phyloP scores from a whole-genome alignment of 2,888 invertebrate species.

The Drosophila tripunctata region DNA sequence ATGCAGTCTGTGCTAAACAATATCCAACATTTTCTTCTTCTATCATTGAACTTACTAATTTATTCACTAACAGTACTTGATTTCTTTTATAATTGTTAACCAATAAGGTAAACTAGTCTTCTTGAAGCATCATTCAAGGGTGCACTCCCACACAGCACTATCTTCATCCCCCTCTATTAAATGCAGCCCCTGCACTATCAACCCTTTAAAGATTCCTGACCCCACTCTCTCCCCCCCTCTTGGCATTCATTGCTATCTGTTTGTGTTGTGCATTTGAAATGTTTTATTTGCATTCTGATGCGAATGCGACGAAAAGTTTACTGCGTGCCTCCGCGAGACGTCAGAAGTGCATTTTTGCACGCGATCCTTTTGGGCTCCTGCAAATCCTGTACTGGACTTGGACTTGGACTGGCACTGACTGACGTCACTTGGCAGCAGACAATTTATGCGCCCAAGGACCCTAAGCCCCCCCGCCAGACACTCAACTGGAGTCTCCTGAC shows the following conservation, averaged over 20 bases:
- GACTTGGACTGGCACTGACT: conserved; percentile 47
- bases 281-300: conserved; percentile 79
- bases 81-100: not conserved
- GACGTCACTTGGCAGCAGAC: conserved; percentile 69
- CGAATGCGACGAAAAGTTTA: conserved; percentile 76
- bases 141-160: not conserved
- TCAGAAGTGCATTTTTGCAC: conserved; percentile 81
- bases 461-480: conserved; percentile 33
- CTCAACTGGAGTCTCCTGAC: not conserved
- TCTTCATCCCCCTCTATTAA: not conserved
- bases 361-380: conserved; percentile 68
- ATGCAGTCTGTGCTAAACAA: no score
- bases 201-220: not conserved
- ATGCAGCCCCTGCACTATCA: not conserved
- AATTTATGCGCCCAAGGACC: conserved; percentile 66
- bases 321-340: conserved; percentile 52
- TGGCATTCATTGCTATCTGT: conserved; percentile 23
- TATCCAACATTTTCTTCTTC: no score
- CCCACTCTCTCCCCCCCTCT: no score
- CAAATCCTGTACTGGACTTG: conserved; percentile 33
- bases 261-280: conserved; percentile 69
- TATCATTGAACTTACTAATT: not conserved
- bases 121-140: not conserved
- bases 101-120: not conserved
- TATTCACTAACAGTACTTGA: no score